These are phyloP conservation scores for Pachyseris speciosa DNA, from an alignment of 64 coral and sea anemone species.

Conservation along the genomic window DNA sequence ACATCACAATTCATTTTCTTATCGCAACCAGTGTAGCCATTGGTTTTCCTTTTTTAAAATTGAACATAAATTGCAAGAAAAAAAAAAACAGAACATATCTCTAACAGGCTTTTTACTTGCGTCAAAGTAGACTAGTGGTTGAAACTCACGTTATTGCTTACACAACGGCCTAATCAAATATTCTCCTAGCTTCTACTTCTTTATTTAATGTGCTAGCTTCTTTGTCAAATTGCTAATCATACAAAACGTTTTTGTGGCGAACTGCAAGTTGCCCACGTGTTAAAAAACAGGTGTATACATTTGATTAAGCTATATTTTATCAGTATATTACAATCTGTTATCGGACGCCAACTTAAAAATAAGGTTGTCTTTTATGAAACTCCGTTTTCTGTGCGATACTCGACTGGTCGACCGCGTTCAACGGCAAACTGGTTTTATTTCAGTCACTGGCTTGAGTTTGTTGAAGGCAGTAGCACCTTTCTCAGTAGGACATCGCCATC, in stretches of 20 bases:
- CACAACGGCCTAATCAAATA: background rate
- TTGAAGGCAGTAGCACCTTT: background rate
- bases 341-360: conserved; percentile 28
- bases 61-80: background rate
- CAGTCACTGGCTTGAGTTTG: background rate
- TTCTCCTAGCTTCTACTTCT: background rate
- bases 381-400: background rate
- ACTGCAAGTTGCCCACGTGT: background rate
- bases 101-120: background rate
- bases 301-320: background rate
- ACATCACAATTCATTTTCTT: background rate
- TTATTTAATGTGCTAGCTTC: too few relatives aligned
- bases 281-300: conserved; percentile 25
- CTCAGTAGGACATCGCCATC: background rate
- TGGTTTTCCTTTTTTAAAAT: background rate
- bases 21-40: background rate
- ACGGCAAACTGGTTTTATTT: background rate
- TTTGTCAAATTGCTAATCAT: background rate
- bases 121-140: background rate
- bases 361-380: conserved; percentile 26
- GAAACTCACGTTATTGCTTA: too few relatives aligned
- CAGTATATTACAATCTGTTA: background rate
- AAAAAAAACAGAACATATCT: background rate
- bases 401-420: background rate
- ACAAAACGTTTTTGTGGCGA: background rate